These are phyloP conservation scores for Anniella stebbinsi DNA, from an alignment of 2,797 vertebrate species.

Conservation along the genomic window DNA sequence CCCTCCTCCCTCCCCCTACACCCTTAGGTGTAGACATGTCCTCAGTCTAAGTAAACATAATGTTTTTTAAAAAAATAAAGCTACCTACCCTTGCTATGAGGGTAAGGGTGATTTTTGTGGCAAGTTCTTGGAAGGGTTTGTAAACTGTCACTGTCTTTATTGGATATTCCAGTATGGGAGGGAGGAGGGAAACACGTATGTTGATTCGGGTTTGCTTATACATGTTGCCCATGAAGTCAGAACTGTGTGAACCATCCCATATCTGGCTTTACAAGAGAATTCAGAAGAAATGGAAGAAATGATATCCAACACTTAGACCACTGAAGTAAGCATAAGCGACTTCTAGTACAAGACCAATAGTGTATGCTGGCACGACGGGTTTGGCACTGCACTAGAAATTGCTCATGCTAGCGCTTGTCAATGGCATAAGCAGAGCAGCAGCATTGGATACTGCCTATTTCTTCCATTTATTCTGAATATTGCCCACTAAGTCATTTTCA, in stretches of 20 bases:
- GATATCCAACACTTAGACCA: too few relatives aligned
- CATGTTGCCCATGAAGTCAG: neutral
- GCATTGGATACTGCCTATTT: too few relatives aligned
- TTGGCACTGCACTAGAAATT: too few relatives aligned
- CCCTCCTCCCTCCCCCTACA: too few relatives aligned
- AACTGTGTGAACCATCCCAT: neutral
- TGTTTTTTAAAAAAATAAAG: neutral
- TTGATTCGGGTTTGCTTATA: neutral
- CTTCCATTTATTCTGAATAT: too few relatives aligned
- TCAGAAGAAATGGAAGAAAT: neutral
- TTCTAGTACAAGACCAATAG: too few relatives aligned
- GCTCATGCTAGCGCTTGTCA: too few relatives aligned
- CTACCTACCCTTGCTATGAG: neutral
- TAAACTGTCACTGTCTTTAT: neutral
- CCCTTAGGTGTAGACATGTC: too few relatives aligned
- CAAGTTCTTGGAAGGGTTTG: neutral
- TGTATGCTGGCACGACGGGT: too few relatives aligned
- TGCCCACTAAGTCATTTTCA: neutral
- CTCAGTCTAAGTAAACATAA: too few relatives aligned
- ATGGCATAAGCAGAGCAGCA: too few relatives aligned
- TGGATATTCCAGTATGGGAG: neutral
- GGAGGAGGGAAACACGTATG: neutral
- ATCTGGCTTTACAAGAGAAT: neutral
- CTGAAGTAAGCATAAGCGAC: too few relatives aligned
- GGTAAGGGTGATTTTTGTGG: neutral